A percentile compares a stretch with the other conserved stretches of the same genome.
Evolutionary conservation across 2,113 vertebrate species (phyloP).

Genomic region (Anthoscopus minutus): DNA sequence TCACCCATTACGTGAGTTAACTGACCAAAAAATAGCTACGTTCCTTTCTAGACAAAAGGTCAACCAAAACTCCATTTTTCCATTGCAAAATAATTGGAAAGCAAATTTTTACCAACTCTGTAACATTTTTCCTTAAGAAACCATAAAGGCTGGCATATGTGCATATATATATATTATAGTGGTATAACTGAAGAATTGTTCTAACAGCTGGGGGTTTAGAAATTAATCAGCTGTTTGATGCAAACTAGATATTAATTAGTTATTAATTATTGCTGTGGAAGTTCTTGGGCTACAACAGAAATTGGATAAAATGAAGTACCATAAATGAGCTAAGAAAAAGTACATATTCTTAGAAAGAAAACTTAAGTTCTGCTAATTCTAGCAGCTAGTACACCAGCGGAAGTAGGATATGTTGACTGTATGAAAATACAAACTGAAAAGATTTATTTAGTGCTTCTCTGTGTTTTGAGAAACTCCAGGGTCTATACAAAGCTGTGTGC

Average conservation of each 20-base stretch:
- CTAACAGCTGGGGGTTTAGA: background rate
- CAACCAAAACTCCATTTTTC: background rate
- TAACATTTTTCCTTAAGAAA: background rate
- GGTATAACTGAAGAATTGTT: background rate
- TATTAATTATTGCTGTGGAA: background rate
- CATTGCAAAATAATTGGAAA: background rate
- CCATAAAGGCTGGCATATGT: fast-evolving
- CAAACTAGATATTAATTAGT: background rate
- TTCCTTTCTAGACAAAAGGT: background rate
- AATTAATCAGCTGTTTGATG: background rate
- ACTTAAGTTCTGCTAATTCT: background rate
- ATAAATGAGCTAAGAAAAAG: background rate
- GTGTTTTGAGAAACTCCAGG: background rate
- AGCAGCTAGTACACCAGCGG: background rate
- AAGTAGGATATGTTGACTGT: background rate
- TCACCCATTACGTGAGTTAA: background rate
- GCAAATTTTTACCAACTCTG: background rate
- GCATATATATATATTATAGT: background rate
- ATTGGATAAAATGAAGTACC: background rate
- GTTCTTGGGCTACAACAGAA: background rate
- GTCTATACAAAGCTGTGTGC: background rate
- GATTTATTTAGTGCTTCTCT: background rate
- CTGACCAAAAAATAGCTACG: background rate
- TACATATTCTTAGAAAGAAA: background rate
- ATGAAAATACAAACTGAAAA: background rate